phyloP scores from a whole-genome alignment of 2,113 vertebrate species.

The Heterotilapia buettikoferi region DNA sequence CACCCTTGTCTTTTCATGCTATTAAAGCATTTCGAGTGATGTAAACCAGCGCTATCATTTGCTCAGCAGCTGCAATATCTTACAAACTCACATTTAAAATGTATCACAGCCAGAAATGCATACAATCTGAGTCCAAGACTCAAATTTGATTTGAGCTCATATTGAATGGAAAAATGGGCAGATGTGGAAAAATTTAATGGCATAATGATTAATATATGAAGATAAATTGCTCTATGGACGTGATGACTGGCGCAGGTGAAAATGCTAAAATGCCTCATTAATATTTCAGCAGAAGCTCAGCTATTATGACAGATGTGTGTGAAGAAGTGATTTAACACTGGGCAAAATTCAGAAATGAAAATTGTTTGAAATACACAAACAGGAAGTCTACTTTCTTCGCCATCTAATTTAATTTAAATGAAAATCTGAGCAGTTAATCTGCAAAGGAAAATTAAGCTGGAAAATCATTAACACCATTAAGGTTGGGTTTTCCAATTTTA shows the following conservation, averaged over 20 bases:
- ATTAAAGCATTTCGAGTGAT: background rate
- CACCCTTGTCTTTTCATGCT: background rate
- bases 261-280: background rate
- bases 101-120: background rate
- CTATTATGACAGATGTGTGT: background rate
- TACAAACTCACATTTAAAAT: background rate
- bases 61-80: background rate
- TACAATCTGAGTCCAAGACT: background rate
- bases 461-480: background rate
- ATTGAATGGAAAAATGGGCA: background rate
- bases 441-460: background rate
- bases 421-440: background rate
- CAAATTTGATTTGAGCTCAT: background rate
- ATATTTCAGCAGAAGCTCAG: background rate
- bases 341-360: background rate
- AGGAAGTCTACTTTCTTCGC: background rate
- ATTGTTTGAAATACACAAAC: background rate
- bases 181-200: background rate
- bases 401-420: background rate
- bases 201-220: background rate
- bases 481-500: background rate
- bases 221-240: background rate
- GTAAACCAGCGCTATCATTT: background rate
- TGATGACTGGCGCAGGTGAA: background rate
- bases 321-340: background rate